Evolutionary conservation across 2,797 vertebrate species (phyloP), one percentile per base, ranked within the genome.

Genomic region (Cirrhinus molitorella): DNA sequence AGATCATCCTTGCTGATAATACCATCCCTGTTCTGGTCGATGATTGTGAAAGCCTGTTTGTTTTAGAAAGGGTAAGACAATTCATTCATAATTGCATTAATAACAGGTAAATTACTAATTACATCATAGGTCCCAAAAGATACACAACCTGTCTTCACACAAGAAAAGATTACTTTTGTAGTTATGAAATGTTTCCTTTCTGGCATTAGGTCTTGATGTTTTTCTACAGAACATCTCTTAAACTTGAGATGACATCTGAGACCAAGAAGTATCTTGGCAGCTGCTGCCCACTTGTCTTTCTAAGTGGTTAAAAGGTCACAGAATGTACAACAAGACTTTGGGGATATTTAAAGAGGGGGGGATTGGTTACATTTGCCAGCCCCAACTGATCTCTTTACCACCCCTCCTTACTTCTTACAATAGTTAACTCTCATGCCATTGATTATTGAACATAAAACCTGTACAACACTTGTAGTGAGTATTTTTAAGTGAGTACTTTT

Each of bases 11-110:
- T 98, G 94, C 96, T 96, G 87, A 98, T 98, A 93, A 98, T 97
- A 83, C 97, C 97, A 90, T 98, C 97, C 88, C 97, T 96, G 94
- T 98, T 98, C 94, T 98, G 97, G 94, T 98, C 97, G 3, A 98
- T 98, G 90, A 98, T 97, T 84, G 96, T 97, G 95, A 98, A 98
- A 86, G 97, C 96, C 97, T 98, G 83, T 23, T 37, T 2, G n/a
- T 66, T 57, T 87, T 57, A 49, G 1, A 81, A 53, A 79, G 21
- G 25, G 43, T 55, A 19, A 83, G 31, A 74, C 23, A 80, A 31
- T n/a, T 25, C 23, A 59, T 59, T 59, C 40, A 2, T 43, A 43
- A 43, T 43, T 43, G 40, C 40, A 43, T 43, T 43, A 43, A 43
- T 43, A 43, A 43, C 40, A 43, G 40, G 9, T 43, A 43, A 59